Base-by-base conservation (phyloP, 1,140 invertebrate species). In the Drosophila aff. region DNA sequence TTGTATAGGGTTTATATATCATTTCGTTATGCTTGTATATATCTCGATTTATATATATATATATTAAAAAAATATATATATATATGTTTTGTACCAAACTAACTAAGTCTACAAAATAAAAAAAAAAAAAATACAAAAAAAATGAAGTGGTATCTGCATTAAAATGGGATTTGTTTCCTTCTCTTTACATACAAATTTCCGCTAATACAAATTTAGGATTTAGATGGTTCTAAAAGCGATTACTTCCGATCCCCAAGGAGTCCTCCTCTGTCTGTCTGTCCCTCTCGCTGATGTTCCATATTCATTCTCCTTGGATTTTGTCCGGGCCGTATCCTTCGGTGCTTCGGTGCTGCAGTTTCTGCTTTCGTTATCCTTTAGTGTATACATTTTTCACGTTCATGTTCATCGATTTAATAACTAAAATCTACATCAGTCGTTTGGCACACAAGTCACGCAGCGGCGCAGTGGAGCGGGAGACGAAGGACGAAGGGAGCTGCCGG, bases 391-490 rank as follows among this genome's bases (percentile, higher is more conserved):
- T 57, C 53, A 57, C 53, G 53, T 40, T 73, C 62, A 79, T 79
- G 49, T 75, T 82, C 64, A 60, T 79, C 67, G 69, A 55, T 80
- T 80, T 90, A 75, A 84, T 87, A 79, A 81, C 84, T 89, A 91
- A 87, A 91, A 84, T 81, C 83, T 91, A 91, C 81, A 91, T 92
- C 91, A 92, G 91, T 92, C 91, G 81, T 92, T 92, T 92, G 91
- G 91, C 91, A 92, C 91, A 87, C 85, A 92, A 83, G 81, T 91
- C 82, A 76, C 77, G 86, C 76, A 55, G 73, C 57, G 53, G 72
- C 58, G 73, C 72, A 76, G 59, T 59, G 68, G 62, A 65, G 41
- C 43, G 50, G 47, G 43, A 59, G 13, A n/a, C n/a, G n/a, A 3
- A 18, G 15, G 11, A 43, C 16, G 21, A 21, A 10, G 41, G 41